phyloP scores from a whole-genome alignment of 2,888 invertebrate species.

The Flabesymbios commensalis region DNA sequence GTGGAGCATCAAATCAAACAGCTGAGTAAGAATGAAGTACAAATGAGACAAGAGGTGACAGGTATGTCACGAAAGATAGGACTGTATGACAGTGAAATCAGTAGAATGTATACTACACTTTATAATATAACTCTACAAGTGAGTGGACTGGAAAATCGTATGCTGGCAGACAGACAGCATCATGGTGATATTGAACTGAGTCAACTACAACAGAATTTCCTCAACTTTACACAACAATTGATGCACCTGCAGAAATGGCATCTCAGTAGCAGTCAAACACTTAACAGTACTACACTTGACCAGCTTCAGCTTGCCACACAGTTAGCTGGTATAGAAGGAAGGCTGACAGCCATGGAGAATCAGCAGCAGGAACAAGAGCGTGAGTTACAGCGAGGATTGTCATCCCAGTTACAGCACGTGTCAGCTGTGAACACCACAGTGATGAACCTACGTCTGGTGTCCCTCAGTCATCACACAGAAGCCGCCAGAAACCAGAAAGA shows the following conservation, averaged over 20 bases:
- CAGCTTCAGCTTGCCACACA: neutral
- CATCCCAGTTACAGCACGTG: too few relatives aligned
- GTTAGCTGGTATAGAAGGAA: neutral
- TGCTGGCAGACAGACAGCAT: slow-evolving; percentile 42
- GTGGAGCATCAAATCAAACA: too few relatives aligned
- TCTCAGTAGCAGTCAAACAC: neutral
- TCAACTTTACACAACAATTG: slow-evolving; percentile 61
- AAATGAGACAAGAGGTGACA: too few relatives aligned
- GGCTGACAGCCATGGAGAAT: neutral
- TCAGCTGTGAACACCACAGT: slow-evolving; percentile 9
- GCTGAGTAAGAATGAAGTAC: too few relatives aligned
- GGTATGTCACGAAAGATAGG: too few relatives aligned
- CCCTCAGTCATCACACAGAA: slow-evolving; percentile 1
- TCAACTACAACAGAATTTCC: slow-evolving; percentile 36
- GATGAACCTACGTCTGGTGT: too few relatives aligned
- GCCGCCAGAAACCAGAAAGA: neutral
- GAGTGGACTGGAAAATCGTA: slow-evolving; percentile 34
- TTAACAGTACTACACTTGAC: neutral
- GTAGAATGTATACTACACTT: slow-evolving; percentile 37
- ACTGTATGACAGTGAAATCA: slow-evolving; percentile 35
- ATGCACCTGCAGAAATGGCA: slow-evolving; percentile 8
- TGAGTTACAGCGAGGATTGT: too few relatives aligned
- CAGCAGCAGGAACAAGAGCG: too few relatives aligned
- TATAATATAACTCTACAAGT: slow-evolving; percentile 37
- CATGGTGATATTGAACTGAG: slow-evolving; percentile 44